Base-by-base conservation (phyloP, 2,113 vertebrate genomes). In the Eulemur macaco region DNA sequence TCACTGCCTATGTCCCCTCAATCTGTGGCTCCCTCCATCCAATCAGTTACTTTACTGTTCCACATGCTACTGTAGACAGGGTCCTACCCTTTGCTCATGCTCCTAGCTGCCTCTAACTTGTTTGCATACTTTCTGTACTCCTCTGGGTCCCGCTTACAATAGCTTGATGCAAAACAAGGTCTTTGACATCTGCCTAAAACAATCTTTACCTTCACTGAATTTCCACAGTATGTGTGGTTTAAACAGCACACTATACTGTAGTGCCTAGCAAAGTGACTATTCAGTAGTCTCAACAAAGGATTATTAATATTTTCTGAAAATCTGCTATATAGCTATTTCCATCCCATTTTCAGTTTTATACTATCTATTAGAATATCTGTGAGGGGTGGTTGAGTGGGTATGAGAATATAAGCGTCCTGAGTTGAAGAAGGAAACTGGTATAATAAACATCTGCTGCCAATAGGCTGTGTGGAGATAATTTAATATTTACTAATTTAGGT, bases 401-500 rank as follows among this genome's bases (percentile, higher is more conserved):
- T 77, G 68, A 83, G 71, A 78, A 73, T 47, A 5, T n/a, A 52
- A 54, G 4, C 20, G 27, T 91, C 50, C 27, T 77, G 29, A 37
- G 45, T 56, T 76, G 71, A 54, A 74, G 47, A 87, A 31, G 47
- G 20, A 71, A 82, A 95, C 15, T 60, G 31, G n/a, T 27, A 23
- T 68, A 31, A 42, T 66, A 73, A 89, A 91, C 17, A 86, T 54
- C 73, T 85, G 52, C 37, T 90, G n/a, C 29, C 20, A 93, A 69
- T 29, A 77, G 58, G 21, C 58, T 84, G 0, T 86, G 4, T 73
- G 52, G 42, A 86, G 20, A 86, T 91, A 69, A 60, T 11, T 69
- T 60, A 76, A 13, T 45, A 52, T 68, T 94, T 81, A 83, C 50
- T 87, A 94, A 92, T 73, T 74, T 89, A 92, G n/a, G 47, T 88